Evolutionary conservation across 2,797 vertebrate genomes (phyloP), one percentile per base, ranked within the genome.

Genomic region (Perodicticus potto): DNA sequence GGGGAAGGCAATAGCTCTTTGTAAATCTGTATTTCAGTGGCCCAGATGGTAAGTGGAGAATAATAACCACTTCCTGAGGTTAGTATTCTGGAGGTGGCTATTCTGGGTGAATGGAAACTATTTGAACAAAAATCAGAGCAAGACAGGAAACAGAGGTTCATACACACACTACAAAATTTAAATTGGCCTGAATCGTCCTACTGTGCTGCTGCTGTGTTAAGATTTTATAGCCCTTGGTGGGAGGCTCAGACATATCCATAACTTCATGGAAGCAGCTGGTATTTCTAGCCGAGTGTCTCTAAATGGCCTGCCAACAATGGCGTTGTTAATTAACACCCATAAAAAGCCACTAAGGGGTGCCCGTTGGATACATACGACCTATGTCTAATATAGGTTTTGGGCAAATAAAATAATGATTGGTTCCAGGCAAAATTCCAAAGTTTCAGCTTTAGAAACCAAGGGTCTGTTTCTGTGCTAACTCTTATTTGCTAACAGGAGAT

Each of bases 251-350:
- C 12, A 25, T 43, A 32, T 25, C 27, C 25, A 32, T 27, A 57
- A 29, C 63, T 73, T 67, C 8, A 43, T 19, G 11, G 55, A 78
- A 89, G 70, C 86, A 80, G 93, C 53, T 69, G 22, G 63, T 49
- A 12, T 86, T 77, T 95, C 76, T 43, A 89, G 83, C 25, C 5
- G 22, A 86, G 61, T 73, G 55, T 92, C 61, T 96, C 70, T 93
- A 63, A 63, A 86, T 40, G 61, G 45, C 13, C 81, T 91, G 32
- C 73, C 63, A 95, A 82, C 73, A 80, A 53, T 43, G 59, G 45
- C 92, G 80, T 65, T 90, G 53, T 84, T 92, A 90, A 96, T 83
- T 94, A 82, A 81, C 76, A 72, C 49, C 83, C 74, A 80, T 93
- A 95, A 94, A 97, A 94, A 94, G 7, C 72, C 86, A 86, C 19